Conservation (phyloP, 2,888 invertebrate species). For the Catocala nupta region DNA sequence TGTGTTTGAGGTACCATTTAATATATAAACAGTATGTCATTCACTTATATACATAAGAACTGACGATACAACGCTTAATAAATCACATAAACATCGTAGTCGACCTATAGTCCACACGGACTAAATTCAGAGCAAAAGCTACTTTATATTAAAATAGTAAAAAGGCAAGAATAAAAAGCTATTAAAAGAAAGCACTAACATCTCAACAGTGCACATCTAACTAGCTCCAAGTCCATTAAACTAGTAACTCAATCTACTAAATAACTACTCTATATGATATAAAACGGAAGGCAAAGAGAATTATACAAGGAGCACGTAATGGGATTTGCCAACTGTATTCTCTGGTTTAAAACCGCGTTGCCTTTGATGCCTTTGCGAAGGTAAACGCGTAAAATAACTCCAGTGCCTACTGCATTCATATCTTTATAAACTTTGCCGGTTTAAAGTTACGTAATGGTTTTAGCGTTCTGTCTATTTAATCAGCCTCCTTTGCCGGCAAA, state of each 20-base stretch:
- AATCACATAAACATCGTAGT: no score
- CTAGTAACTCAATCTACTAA: slow-evolving; percentile 12
- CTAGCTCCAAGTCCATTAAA: slow-evolving; percentile 7
- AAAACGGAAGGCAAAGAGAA: slow-evolving; percentile 21
- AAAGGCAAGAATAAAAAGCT: no score
- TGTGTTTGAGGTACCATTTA: no score
- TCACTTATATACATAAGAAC: no score
- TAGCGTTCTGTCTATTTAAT: slow-evolving; percentile 28
- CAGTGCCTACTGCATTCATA: slow-evolving; percentile 26
- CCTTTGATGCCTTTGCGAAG: slow-evolving; percentile 38
- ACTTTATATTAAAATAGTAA: no score
- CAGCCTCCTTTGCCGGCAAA: slow-evolving; percentile 10
- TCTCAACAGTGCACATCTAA: neutral
- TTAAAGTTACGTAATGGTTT: slow-evolving; percentile 31
- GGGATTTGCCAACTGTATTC: slow-evolving; percentile 27
- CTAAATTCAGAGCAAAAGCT: no score
- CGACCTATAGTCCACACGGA: no score
- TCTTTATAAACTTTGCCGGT: slow-evolving; percentile 31
- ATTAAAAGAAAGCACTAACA: no score
- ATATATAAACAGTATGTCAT: no score
- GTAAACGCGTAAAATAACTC: slow-evolving; percentile 36
- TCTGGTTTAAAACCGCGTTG: slow-evolving; percentile 24
- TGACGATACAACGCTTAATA: no score
- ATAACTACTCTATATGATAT: neutral
- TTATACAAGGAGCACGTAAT: slow-evolving; percentile 27